These are phyloP conservation scores for Corythornis madagascariensis DNA, from an alignment of 2,113 vertebrate species.

Conservation along the genomic window DNA sequence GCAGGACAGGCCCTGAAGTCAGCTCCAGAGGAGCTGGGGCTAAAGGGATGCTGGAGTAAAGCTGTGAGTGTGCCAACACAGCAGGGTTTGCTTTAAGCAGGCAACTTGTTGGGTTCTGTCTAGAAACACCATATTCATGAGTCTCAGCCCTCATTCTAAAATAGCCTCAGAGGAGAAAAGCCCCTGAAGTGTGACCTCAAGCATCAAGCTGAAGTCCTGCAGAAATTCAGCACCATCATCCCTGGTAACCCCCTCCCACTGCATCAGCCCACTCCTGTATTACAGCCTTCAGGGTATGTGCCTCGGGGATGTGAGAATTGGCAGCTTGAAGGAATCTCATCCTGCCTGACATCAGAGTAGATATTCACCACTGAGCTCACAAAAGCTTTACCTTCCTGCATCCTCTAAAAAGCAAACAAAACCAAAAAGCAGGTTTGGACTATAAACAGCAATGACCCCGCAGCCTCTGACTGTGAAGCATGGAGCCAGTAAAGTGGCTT, in stretches of 20 bases:
- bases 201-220: neutral
- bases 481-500: neutral
- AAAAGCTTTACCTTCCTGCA: neutral
- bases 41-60: neutral
- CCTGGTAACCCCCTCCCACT: accelerated
- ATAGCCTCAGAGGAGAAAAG: neutral
- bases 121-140: neutral
- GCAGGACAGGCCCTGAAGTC: neutral
- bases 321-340: accelerated
- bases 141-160: neutral
- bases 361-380: accelerated
- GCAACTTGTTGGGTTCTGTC: neutral
- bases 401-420: neutral
- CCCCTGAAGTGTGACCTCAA: neutral
- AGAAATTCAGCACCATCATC: neutral
- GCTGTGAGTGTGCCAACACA: neutral
- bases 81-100: neutral
- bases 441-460: neutral
- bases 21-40: neutral
- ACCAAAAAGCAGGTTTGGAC: neutral
- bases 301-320: neutral
- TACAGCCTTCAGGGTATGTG: neutral
- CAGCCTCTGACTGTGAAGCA: accelerated
- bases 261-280: neutral
- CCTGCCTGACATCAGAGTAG: neutral